Conservation (phyloP, 2,797 vertebrate species). For the Vireo griseus region DNA sequence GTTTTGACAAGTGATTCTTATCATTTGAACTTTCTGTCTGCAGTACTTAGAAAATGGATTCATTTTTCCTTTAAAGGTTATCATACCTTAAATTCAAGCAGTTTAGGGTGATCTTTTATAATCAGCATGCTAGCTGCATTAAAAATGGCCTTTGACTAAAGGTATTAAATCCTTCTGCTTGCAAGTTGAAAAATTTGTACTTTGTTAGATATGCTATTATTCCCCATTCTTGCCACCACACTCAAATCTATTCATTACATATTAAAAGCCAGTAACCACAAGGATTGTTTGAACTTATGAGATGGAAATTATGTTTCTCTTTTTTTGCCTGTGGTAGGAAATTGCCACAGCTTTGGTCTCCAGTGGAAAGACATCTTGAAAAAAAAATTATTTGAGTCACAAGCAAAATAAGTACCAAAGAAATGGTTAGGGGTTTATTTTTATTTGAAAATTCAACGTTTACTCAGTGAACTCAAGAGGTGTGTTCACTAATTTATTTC, state of each 20-base stretch:
- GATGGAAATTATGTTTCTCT: neutral
- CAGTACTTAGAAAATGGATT: neutral
- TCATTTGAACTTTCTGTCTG: neutral
- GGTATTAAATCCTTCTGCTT: neutral
- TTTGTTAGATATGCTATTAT: neutral
- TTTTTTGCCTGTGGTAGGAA: neutral
- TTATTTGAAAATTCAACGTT: neutral
- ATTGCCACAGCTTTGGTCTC: neutral
- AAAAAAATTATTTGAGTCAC: neutral
- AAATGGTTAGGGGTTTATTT: neutral
- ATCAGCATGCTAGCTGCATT: neutral
- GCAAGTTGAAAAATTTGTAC: neutral
- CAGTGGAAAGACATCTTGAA: neutral
- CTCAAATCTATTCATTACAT: neutral
- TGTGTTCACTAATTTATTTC: neutral
- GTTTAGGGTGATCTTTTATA: neutral
- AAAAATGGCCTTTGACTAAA: neutral
- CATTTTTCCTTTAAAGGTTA: conserved; percentile 1
- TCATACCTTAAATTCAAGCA: neutral
- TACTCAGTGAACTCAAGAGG: neutral
- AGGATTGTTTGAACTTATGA: neutral
- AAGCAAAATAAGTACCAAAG: neutral
- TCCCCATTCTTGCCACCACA: neutral
- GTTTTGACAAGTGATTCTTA: conserved; percentile 21
- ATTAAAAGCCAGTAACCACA: neutral